Conservation (phyloP, 30 jellyfish, hydroid and myxozoan species). For the Nemopilema nomurai region DNA sequence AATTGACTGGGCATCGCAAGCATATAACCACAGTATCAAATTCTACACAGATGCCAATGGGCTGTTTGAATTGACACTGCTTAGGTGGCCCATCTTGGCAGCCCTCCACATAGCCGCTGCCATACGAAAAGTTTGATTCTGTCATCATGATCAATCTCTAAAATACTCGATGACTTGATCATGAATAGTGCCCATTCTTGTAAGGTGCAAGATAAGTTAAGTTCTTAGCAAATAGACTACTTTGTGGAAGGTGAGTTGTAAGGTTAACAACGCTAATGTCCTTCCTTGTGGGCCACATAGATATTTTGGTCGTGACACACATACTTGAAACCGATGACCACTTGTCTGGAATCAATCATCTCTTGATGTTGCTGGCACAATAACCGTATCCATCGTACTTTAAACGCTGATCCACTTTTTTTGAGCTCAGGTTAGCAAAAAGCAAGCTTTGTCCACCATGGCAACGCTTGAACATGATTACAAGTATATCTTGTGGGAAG, state of each 20-base stretch:
- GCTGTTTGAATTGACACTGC: constrained; percentile 48
- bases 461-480: no score
- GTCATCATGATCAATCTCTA: constrained; percentile 31
- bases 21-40: constrained; percentile 37
- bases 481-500: no score
- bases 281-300: constrained; percentile 38
- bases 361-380: no score
- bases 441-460: no score
- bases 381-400: no score
- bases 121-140: constrained; percentile 42
- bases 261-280: constrained; percentile 21
- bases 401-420: no score
- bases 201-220: constrained; percentile 3
- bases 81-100: constrained; percentile 43
- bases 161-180: constrained; percentile 57
- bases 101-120: constrained; percentile 44
- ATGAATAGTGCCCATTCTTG: constrained; percentile 31
- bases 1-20: constrained; percentile 39
- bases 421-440: no score
- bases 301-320: no score
- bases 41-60: constrained; percentile 38
- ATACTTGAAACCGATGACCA: no score
- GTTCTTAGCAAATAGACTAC: constrained; percentile 39
- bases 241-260: constrained; percentile 35
- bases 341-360: no score